A percentile compares a stretch with the other conserved stretches of the same genome.
Conservation (phyloP, 2,113 vertebrate genomes). For the Stictonetta naevosa region DNA sequence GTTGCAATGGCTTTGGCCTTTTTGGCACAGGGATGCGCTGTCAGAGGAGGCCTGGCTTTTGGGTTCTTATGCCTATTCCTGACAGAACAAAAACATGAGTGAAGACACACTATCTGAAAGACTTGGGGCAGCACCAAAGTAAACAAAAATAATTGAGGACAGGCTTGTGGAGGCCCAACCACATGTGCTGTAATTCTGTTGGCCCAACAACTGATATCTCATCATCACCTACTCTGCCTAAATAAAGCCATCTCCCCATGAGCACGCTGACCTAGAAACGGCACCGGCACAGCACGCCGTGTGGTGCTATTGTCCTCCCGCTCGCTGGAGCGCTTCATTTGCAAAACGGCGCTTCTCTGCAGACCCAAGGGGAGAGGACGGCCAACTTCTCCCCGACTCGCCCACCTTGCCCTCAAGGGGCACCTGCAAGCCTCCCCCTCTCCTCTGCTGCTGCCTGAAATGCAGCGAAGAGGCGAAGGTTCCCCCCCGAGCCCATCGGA, state of each 20-base stretch:
- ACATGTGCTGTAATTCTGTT: conserved; percentile 1
- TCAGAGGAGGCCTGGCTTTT: background rate
- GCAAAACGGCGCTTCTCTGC: background rate
- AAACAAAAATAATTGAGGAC: conserved; percentile 12
- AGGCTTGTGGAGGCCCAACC: background rate
- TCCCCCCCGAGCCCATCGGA: too few relatives aligned
- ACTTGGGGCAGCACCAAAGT: background rate
- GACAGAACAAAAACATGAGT: conserved; percentile 10
- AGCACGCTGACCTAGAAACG: background rate
- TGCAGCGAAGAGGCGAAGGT: background rate
- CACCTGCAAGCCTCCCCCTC: rapidly evolving
- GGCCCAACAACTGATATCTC: background rate
- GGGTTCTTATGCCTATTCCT: background rate
- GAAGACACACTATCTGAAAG: conserved; percentile 1
- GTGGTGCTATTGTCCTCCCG: rapidly evolving
- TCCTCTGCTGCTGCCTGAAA: background rate
- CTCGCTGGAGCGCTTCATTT: background rate
- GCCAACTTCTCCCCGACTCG: rapidly evolving
- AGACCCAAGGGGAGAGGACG: rapidly evolving
- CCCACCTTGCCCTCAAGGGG: too few relatives aligned
- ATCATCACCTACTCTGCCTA: conserved; percentile 34
- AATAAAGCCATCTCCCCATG: conserved; percentile 1
- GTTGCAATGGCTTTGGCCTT: background rate
- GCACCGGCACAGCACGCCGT: background rate
- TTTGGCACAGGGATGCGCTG: background rate